These are phyloP conservation scores for Hypomecis punctinalis DNA, from an alignment of 2,888 invertebrate genomes.

Conservation along the genomic window DNA sequence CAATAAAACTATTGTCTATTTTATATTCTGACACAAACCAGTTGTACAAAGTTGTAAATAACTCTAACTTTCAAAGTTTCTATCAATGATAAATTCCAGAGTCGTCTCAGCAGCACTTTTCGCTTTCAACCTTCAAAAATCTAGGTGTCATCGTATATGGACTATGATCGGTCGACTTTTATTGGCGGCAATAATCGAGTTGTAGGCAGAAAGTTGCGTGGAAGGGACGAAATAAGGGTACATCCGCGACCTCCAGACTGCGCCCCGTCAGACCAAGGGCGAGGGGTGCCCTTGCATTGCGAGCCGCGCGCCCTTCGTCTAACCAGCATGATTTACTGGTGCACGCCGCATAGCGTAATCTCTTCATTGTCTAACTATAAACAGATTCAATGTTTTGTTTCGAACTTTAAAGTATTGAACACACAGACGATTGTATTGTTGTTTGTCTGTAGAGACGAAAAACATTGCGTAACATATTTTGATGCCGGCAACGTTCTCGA, in stretches of 20 bases:
- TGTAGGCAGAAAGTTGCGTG: constrained; percentile 48
- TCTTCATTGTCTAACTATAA: constrained; percentile 21
- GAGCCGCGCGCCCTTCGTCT: constrained; percentile 59
- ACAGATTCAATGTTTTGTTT: constrained; percentile 13
- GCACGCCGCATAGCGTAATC: constrained; percentile 30
- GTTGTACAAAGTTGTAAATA: not conserved
- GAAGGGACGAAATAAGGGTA: constrained; percentile 67
- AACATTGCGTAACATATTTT: constrained; percentile 10
- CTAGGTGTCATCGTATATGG: constrained; percentile 31
- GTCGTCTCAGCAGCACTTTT: not conserved
- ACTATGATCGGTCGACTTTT: constrained; percentile 37
- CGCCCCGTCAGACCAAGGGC: constrained; percentile 74
- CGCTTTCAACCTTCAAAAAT: constrained; percentile 17
- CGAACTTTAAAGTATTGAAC: not conserved
- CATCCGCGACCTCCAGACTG: constrained; percentile 81
- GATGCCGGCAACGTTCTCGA: not conserved
- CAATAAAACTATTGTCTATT: too few species aligned
- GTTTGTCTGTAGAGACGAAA: not conserved
- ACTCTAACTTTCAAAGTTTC: constrained; percentile 6
- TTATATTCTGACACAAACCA: not conserved
- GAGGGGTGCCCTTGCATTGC: constrained; percentile 72
- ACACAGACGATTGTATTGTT: constrained; percentile 5
- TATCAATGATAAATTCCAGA: constrained; percentile 5
- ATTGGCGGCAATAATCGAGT: constrained; percentile 40
- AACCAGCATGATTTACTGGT: constrained; percentile 41